These are phyloP conservation scores for Lampris incognitus DNA, from an alignment of 2,113 vertebrate genomes.

Conservation along the genomic window DNA sequence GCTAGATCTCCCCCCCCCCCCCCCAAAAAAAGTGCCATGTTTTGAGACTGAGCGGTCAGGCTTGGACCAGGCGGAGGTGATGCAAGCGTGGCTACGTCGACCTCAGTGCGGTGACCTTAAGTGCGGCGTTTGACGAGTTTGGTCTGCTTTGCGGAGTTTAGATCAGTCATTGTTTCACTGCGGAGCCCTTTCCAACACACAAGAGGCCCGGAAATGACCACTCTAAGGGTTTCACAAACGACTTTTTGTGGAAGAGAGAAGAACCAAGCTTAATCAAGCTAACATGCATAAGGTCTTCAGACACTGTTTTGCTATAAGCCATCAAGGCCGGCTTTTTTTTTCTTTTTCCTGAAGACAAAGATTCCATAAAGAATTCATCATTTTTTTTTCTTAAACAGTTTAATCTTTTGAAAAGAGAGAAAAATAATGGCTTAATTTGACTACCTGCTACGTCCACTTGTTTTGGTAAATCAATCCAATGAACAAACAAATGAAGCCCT, in stretches of 20 bases:
- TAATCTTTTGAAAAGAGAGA: conserved; percentile 74
- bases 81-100: conserved; percentile 55
- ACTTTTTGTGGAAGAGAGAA: conserved; percentile 69
- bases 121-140: conserved; percentile 53
- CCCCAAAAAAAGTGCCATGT: conserved; percentile 5
- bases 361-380: conserved; percentile 66
- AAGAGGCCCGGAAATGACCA: conserved; percentile 68
- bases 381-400: conserved; percentile 60
- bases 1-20: not conserved
- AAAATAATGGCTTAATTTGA: conserved; percentile 76
- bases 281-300: conserved; percentile 84
- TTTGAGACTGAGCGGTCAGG: conserved; percentile 43
- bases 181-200: conserved; percentile 80
- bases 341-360: conserved; percentile 72
- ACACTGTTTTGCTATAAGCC: conserved; percentile 75
- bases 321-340: conserved; percentile 60
- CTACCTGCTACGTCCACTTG: conserved; percentile 74
- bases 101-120: conserved; percentile 48
- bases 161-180: conserved; percentile 71
- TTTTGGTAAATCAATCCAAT: conserved; percentile 81
- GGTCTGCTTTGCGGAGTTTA: conserved; percentile 77
- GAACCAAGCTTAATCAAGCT: conserved; percentile 81
- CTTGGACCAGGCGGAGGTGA: conserved; percentile 48
- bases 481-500: conserved; percentile 71
- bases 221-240: conserved; percentile 61